phyloP scores from a whole-genome alignment of 2,113 vertebrate genomes.

The Mixornis gularis region DNA sequence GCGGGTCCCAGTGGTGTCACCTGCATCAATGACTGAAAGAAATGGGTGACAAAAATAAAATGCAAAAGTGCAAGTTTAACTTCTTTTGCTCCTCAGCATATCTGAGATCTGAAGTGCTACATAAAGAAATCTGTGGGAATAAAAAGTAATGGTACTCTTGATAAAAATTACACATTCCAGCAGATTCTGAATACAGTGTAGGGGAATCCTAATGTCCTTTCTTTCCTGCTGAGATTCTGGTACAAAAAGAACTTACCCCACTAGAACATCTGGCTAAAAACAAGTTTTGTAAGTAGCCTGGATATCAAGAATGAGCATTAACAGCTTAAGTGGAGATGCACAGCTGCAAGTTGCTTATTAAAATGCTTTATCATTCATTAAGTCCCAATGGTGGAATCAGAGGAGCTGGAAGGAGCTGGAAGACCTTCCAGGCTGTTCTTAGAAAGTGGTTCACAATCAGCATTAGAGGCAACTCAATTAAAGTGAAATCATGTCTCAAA shows the following conservation, averaged over 20 bases:
- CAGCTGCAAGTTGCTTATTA: conserved; percentile 48
- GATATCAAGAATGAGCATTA: conserved; percentile 30
- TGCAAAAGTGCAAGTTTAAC: conserved; percentile 54
- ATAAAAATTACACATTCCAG: conserved; percentile 29
- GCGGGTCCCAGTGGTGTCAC: conserved; percentile 42
- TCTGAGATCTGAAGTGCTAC: conserved; percentile 11
- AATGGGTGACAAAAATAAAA: conserved; percentile 55
- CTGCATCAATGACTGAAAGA: conserved; percentile 39
- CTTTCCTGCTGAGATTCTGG: not conserved
- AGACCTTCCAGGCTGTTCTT: not conserved
- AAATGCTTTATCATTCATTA: conserved; percentile 43
- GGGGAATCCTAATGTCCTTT: not conserved
- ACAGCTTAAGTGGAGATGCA: not conserved
- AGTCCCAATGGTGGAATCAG: not conserved
- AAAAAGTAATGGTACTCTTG: conserved; percentile 24
- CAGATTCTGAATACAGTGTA: conserved; percentile 19
- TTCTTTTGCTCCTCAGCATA: conserved; percentile 59
- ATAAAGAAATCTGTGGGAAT: conserved; percentile 40
- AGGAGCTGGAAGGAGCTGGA: not conserved
- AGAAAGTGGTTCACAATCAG: not conserved
- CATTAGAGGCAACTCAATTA: not conserved
- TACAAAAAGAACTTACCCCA: not conserved
- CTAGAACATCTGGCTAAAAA: conserved; percentile 9
- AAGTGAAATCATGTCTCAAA: not conserved
- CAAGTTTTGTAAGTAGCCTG: not conserved